Evolutionary conservation across 23 tunicate genomes (phyloP), one percentile per base, ranked within the genome.

Genomic region (Halocynthia roretzi): DNA sequence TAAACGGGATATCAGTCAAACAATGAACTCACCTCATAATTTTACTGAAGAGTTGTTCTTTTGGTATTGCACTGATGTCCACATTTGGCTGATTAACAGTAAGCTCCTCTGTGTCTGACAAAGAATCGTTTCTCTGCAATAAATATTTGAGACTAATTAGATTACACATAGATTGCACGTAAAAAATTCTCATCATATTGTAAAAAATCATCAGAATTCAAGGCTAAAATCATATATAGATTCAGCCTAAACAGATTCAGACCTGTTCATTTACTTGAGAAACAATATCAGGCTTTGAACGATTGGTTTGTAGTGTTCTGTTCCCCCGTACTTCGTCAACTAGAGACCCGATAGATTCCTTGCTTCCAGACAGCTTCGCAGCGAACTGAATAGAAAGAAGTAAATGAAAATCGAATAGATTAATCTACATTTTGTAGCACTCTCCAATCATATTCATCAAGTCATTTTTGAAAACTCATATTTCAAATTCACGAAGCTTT

Each of bases 11-110:
- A 31, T 4, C 44, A 31, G 44, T 4, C 44, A 31, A 31, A 31
- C 64, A 60, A 15, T 60, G n/a, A 1, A 11, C n/a, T 9, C 52
- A 81, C 85, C 90, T 85, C 51, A 91, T 19, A 22, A 91, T 80
- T 72, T 91, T 91, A 44, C 63, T 83, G 58, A 89, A 73, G 11
- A 91, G 83, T 65, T 91, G 97, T 17, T 91, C 97, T 77, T 91
- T 91, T 31, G 91, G 58, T 52, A 91, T 85, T 15, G 83, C 89
- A 62, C 55, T 70, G 12, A 84, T 61, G 53, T 84, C 86, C 53
- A 89, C 70, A 10, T 44, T 53, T 14, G 19, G 62, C 66, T 53
- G 78, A 52, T 74, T 53, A 5, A 22, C 56, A 8, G 78, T 21
- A 14, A 54, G 15, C 19, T 74, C 78, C 22, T 74, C 78, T 8